Percentiles rank a stretch among this genome's conserved stretches.
phyloP scores from a whole-genome alignment of 2,888 invertebrate genomes.

The Argyra leucocephala region DNA sequence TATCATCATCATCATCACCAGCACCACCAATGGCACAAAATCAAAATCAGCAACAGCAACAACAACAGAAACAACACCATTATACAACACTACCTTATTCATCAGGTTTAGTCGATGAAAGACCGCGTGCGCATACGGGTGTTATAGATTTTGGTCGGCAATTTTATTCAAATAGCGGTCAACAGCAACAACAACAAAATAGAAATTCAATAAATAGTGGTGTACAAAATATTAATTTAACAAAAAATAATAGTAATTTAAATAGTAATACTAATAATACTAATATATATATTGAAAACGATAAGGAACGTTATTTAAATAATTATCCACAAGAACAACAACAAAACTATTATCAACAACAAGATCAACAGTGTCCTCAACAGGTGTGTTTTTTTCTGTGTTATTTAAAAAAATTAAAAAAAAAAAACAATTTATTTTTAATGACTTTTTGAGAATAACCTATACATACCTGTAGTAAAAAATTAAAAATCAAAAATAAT shows the following conservation, averaged over 20 bases:
- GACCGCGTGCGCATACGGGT: slow-evolving; percentile 40
- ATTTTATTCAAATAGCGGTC: slow-evolving; percentile 5
- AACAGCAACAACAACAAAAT: slow-evolving; percentile 18
- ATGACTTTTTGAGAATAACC: too few relatives aligned
- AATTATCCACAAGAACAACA: slow-evolving; percentile 20
- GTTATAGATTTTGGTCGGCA: slow-evolving; percentile 26
- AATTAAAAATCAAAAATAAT: too few relatives aligned
- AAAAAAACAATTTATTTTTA: background rate
- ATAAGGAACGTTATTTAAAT: slow-evolving; percentile 19
- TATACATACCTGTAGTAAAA: too few relatives aligned
- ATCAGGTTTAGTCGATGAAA: slow-evolving; percentile 38
- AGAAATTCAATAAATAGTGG: slow-evolving; percentile 26
- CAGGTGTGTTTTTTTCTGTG: slow-evolving; percentile 20
- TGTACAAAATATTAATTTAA: background rate
- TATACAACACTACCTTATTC: slow-evolving; percentile 30
- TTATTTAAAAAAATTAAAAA: background rate
- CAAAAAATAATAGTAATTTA: slow-evolving; percentile 6
- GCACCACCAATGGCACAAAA: slow-evolving; percentile 7
- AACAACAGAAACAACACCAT: slow-evolving; percentile 14
- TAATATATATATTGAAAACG: slow-evolving; percentile 23
- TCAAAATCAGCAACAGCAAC: slow-evolving; percentile 16
- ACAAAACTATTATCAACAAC: slow-evolving; percentile 13
- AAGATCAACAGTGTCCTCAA: slow-evolving; percentile 18
- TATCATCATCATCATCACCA: background rate
- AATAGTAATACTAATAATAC: slow-evolving; percentile 26